Percentiles rank a stretch among this genome's conserved stretches.
These are phyloP conservation scores for Chascanopsetta lugubris DNA, from an alignment of 2,113 vertebrate species.

Conservation along the genomic window DNA sequence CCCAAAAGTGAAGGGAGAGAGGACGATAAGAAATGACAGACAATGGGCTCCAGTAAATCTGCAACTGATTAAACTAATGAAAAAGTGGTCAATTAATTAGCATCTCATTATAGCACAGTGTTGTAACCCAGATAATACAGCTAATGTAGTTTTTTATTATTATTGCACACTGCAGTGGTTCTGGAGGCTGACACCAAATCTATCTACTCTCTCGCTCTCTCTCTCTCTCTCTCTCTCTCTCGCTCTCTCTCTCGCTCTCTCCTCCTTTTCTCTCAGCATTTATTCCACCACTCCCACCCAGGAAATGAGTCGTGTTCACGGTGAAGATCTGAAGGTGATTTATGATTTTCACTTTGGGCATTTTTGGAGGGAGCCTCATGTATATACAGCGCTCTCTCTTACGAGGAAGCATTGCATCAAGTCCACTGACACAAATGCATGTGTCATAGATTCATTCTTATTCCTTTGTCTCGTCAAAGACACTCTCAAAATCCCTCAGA, in stretches of 20 bases:
- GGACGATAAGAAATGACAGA: conserved; percentile 55
- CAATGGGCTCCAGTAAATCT: conserved; percentile 52
- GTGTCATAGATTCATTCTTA: no score
- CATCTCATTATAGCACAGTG: conserved; percentile 64
- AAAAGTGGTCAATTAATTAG: conserved; percentile 70
- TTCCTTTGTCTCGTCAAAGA: no score
- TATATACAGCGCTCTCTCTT: no score
- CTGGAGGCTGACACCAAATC: conserved; percentile 42
- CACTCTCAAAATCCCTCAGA: no score
- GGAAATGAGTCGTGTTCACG: neutral
- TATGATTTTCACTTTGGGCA: neutral
- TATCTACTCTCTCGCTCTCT: conserved; percentile 2
- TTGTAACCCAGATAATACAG: conserved; percentile 64
- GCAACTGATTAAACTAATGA: conserved; percentile 66
- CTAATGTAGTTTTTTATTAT: conserved; percentile 47
- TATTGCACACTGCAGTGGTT: conserved; percentile 44
- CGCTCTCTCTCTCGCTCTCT: neutral
- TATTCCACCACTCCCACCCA: neutral
- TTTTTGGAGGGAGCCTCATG: neutral
- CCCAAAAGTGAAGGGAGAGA: conserved; percentile 17
- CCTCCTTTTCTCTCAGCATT: conserved; percentile 11
- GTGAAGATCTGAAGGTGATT: neutral
- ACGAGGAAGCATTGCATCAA: no score
- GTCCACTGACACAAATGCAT: no score
- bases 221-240: neutral